Evolutionary conservation across 2,113 vertebrate species (phyloP).

Genomic region (Ovis canadensis): DNA sequence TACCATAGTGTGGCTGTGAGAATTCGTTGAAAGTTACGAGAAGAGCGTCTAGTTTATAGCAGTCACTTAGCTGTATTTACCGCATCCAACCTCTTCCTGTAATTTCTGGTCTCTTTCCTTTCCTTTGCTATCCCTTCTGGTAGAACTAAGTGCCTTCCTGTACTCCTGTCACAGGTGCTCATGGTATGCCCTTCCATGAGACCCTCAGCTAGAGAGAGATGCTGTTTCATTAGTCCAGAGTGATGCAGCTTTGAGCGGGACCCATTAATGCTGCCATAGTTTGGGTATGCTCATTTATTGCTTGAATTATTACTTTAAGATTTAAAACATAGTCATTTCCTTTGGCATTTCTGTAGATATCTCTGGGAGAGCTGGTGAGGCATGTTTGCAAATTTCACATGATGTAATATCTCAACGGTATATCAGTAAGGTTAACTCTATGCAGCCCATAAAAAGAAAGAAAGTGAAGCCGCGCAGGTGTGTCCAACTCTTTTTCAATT

Average conservation of each 20-base stretch:
- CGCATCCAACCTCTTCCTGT: background rate
- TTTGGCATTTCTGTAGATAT: background rate
- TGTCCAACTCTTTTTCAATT: background rate
- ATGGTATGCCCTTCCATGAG: background rate
- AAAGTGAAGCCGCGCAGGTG: rapidly evolving
- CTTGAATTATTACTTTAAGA: background rate
- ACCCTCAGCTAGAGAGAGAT: background rate
- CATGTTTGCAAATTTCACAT: background rate
- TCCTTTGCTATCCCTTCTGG: background rate
- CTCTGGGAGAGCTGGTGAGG: background rate
- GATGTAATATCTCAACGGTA: background rate
- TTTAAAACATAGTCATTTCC: background rate
- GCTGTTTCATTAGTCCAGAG: background rate
- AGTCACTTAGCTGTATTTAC: rapidly evolving
- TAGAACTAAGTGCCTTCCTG: background rate
- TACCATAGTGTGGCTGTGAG: background rate
- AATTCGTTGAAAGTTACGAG: background rate
- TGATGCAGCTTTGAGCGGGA: rapidly evolving
- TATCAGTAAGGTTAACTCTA: background rate
- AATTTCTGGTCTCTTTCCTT: background rate
- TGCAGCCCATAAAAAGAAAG: background rate
- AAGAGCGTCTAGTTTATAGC: background rate
- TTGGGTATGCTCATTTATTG: background rate
- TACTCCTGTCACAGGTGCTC: background rate
- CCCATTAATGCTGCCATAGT: background rate